Conservation (phyloP, 2,797 vertebrate genomes). For the Ctenopoma kingsleyae region DNA sequence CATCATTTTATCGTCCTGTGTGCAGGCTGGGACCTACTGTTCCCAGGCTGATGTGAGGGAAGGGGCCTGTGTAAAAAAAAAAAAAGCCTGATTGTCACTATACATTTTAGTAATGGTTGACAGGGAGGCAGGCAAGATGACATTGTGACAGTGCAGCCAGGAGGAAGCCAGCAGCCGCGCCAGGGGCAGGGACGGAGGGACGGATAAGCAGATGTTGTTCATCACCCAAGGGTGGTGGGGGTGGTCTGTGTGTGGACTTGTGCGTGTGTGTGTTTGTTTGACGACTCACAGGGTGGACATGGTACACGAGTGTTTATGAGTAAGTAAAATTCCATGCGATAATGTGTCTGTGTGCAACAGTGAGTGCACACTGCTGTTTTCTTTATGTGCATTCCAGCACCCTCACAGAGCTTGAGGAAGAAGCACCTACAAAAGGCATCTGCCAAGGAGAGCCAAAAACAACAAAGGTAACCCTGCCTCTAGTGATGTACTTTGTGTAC, state of each 20-base stretch:
- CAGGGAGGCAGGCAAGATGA: conserved; percentile 84
- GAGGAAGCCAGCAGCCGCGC: conserved; percentile 84
- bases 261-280: conserved; percentile 40
- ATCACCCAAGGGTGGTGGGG: conserved; percentile 83
- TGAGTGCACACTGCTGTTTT: not conserved
- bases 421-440: conserved; percentile 80
- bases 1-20: conserved; percentile 60
- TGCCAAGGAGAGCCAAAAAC: conserved; percentile 81
- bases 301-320: conserved; percentile 49
- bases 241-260: conserved; percentile 67
- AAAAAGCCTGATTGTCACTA: conserved; percentile 85
- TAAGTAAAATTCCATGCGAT: conserved; percentile 27
- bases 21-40: conserved; percentile 60
- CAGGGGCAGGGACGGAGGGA: conserved; percentile 82
- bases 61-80: conserved; percentile 67
- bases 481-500: conserved; percentile 68
- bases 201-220: conserved; percentile 88
- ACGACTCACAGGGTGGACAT: conserved; percentile 53
- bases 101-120: conserved; percentile 87
- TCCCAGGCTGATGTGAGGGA: conserved; percentile 61
- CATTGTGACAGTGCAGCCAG: conserved; percentile 85
- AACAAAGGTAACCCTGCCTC: conserved; percentile 87
- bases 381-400: conserved; percentile 47
- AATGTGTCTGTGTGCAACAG: conserved; percentile 30
- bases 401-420: conserved; percentile 70